A percentile compares a stretch with the other conserved stretches of the same genome.
Evolutionary conservation across 2,888 invertebrate genomes (phyloP).

Genomic region (Drosophila infuscata): DNA sequence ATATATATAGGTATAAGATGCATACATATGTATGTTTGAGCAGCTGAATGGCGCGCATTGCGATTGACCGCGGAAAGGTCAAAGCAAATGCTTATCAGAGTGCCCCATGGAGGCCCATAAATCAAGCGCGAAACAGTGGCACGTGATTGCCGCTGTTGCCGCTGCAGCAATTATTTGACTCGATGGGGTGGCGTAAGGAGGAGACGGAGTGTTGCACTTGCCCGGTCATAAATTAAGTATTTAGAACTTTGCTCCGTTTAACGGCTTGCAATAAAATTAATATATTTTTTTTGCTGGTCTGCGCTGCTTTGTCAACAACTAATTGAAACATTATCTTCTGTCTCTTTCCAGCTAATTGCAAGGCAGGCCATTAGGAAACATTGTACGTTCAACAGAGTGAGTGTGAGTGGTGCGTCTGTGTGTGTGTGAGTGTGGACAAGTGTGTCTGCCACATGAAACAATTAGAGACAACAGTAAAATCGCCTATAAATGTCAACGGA

Average conservation of each 20-base stretch:
- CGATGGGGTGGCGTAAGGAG: not conserved
- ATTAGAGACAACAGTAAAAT: slow-evolving; percentile 66
- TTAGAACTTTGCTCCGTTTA: slow-evolving; percentile 55
- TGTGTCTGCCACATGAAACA: slow-evolving; percentile 58
- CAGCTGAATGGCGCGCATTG: slow-evolving; percentile 5
- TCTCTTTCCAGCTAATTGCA: slow-evolving; percentile 47
- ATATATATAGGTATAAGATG: slow-evolving; percentile 6
- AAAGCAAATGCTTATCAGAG: slow-evolving; percentile 42
- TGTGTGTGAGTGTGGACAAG: slow-evolving; percentile 17
- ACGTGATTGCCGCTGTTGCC: slow-evolving; percentile 54
- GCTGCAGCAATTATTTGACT: slow-evolving; percentile 15
- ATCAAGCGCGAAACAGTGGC: slow-evolving; percentile 30
- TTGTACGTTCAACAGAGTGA: slow-evolving; percentile 14
- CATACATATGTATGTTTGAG: not conserved
- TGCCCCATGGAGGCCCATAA: slow-evolving; percentile 27
- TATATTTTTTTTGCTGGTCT: slow-evolving; percentile 29
- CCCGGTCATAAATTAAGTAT: slow-evolving; percentile 52
- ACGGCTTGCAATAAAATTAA: slow-evolving; percentile 59
- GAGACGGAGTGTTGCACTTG: slow-evolving; percentile 23
- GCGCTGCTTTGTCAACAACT: slow-evolving; percentile 64
- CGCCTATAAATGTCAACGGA: slow-evolving; percentile 65
- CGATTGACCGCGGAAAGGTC: slow-evolving; percentile 28
- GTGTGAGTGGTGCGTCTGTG: not conserved
- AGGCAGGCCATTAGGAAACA: slow-evolving; percentile 43
- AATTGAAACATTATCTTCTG: slow-evolving; percentile 61